Evolutionary conservation across 2,797 vertebrate species (phyloP).

Genomic region (Rhynchotus rufescens): DNA sequence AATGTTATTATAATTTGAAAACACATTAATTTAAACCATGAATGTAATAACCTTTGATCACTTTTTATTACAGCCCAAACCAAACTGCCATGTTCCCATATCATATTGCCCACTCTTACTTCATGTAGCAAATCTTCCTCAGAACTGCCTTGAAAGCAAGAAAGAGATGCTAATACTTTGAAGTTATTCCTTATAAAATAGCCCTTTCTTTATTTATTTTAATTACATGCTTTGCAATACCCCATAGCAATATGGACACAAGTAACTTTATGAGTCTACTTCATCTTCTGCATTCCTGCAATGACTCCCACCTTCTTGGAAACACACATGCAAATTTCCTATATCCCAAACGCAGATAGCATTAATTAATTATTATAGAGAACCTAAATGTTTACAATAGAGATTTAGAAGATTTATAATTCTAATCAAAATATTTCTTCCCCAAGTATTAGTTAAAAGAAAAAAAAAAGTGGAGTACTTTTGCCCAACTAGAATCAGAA

Average conservation of each 20-base stretch:
- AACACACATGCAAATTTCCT: background rate
- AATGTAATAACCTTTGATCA: background rate
- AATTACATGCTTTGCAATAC: background rate
- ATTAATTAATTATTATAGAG: background rate
- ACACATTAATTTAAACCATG: background rate
- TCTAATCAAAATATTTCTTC: background rate
- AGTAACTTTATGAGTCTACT: background rate
- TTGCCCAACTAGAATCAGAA: background rate
- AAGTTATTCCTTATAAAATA: background rate
- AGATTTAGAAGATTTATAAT: background rate
- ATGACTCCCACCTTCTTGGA: background rate
- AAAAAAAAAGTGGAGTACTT: background rate
- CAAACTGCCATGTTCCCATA: background rate
- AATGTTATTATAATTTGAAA: background rate
- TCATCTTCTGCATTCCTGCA: background rate
- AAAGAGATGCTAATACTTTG: accelerated
- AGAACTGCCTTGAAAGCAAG: background rate
- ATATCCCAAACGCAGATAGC: background rate
- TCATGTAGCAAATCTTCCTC: background rate
- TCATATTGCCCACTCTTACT: background rate
- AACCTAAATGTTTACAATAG: background rate
- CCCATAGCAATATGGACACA: background rate
- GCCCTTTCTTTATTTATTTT: background rate
- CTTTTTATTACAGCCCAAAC: background rate
- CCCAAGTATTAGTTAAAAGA: background rate